These are phyloP conservation scores for Volucella zonaria DNA, from an alignment of 2,888 invertebrate species.

Conservation along the genomic window DNA sequence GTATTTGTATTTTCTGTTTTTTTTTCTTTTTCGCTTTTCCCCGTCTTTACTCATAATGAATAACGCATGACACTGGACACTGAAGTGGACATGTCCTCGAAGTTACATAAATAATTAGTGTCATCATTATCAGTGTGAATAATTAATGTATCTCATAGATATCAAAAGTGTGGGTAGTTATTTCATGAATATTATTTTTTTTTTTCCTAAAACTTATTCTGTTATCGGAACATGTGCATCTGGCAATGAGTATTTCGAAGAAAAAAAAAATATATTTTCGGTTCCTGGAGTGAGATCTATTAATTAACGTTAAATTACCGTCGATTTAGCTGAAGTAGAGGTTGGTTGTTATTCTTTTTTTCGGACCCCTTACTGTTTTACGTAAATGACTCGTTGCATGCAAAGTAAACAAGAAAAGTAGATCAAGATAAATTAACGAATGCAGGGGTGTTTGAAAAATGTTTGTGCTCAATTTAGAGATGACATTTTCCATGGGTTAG, in stretches of 20 bases:
- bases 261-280: conserved; percentile 56
- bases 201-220: background rate
- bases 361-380: conserved; percentile 30
- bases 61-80: conserved; percentile 4
- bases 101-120: conserved; percentile 68
- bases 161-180: conserved; percentile 11
- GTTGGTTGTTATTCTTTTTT: conserved; percentile 22
- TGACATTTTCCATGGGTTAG: too few relatives aligned
- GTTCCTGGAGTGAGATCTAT: conserved; percentile 68
- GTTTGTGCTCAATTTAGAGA: too few relatives aligned
- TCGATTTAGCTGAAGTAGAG: conserved; percentile 24
- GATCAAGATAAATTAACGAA: too few relatives aligned
- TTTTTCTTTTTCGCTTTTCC: conserved; percentile 22
- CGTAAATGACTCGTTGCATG: conserved; percentile 49
- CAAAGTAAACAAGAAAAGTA: conserved; percentile 43
- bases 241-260: conserved; percentile 23
- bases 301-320: conserved; percentile 70
- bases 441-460: too few relatives aligned
- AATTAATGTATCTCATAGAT: conserved; percentile 53
- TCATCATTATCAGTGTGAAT: conserved; percentile 70
- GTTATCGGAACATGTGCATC: conserved; percentile 65
- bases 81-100: conserved; percentile 34
- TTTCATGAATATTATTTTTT: background rate
- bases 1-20: background rate
- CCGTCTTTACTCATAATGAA: conserved; percentile 8